Evolutionary conservation across 2,888 invertebrate species (phyloP).

Genomic region (Drosophila anomalata): DNA sequence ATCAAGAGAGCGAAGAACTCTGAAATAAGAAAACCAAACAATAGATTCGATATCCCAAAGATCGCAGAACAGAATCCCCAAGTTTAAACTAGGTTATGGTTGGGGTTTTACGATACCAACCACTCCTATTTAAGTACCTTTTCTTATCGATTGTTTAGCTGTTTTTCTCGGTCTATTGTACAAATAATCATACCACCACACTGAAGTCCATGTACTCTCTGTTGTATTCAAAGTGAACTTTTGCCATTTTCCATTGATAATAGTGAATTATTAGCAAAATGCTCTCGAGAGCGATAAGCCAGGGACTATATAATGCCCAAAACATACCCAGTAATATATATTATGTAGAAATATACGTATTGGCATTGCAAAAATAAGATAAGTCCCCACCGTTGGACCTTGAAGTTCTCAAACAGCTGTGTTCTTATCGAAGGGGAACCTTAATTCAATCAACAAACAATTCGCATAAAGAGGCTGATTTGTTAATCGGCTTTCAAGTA

Average conservation of each 20-base stretch:
- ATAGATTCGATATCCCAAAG: not conserved
- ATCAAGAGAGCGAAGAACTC: conserved; percentile 21
- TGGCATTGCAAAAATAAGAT: conserved; percentile 58
- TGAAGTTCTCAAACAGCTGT: conserved; percentile 72
- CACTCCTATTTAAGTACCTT: not conserved
- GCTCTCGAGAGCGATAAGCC: conserved; percentile 64
- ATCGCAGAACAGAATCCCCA: no score
- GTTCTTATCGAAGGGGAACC: conserved; percentile 29
- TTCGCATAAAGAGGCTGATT: not conserved
- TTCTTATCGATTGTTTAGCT: conserved; percentile 25
- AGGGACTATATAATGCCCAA: conserved; percentile 33
- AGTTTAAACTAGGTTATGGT: conserved; percentile 29
- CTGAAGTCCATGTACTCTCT: conserved; percentile 9
- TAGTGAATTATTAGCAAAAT: conserved; percentile 63
- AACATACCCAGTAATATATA: conserved; percentile 15
- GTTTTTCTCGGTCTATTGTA: conserved; percentile 8
- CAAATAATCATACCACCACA: conserved; percentile 19
- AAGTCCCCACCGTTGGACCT: conserved; percentile 59
- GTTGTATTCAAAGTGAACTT: conserved; percentile 35
- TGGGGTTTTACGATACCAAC: not conserved
- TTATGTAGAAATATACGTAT: not conserved
- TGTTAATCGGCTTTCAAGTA: not conserved
- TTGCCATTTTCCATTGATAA: conserved; percentile 59
- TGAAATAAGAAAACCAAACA: conserved; percentile 13
- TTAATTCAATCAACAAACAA: conserved; percentile 30